phyloP scores from a whole-genome alignment of 2,113 vertebrate species.

The Ploceus nigricollis region DNA sequence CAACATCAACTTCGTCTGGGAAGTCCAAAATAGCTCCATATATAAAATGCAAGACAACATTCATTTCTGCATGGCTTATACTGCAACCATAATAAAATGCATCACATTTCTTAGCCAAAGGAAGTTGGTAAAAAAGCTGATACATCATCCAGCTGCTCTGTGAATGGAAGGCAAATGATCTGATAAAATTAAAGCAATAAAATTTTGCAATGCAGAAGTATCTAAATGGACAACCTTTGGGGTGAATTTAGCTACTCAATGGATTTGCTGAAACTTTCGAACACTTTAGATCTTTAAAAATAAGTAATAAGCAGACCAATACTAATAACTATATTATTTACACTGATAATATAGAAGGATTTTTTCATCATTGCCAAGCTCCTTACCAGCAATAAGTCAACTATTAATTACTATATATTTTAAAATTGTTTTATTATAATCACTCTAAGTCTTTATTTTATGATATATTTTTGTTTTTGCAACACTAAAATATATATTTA shows the following conservation, averaged over 20 bases:
- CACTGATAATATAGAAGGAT: not conserved
- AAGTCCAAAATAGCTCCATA: slow-evolving; percentile 90
- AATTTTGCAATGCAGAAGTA: not conserved
- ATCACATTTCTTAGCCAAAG: not conserved
- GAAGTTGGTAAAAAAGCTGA: not conserved
- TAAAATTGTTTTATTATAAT: not conserved
- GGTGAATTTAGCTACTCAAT: not conserved
- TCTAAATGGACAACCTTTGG: not conserved
- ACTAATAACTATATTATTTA: not conserved
- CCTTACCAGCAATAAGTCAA: not conserved
- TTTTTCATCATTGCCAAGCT: not conserved
- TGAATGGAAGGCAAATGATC: not conserved
- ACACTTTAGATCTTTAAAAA: not conserved
- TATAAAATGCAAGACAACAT: slow-evolving; percentile 87
- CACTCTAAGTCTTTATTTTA: not conserved
- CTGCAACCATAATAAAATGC: slow-evolving; percentile 69
- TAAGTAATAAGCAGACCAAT: not conserved
- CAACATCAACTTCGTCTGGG: slow-evolving; percentile 81
- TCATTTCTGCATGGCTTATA: slow-evolving; percentile 85
- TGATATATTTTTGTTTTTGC: not conserved
- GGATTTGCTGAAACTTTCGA: not conserved
- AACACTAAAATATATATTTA: not conserved
- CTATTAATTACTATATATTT: not conserved
- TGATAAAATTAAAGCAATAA: not conserved
- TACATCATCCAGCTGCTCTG: not conserved